Evolutionary conservation across 1,140 invertebrate genomes (phyloP), one percentile per base, ranked within the genome.

Genomic region (Nasonia giraulti): DNA sequence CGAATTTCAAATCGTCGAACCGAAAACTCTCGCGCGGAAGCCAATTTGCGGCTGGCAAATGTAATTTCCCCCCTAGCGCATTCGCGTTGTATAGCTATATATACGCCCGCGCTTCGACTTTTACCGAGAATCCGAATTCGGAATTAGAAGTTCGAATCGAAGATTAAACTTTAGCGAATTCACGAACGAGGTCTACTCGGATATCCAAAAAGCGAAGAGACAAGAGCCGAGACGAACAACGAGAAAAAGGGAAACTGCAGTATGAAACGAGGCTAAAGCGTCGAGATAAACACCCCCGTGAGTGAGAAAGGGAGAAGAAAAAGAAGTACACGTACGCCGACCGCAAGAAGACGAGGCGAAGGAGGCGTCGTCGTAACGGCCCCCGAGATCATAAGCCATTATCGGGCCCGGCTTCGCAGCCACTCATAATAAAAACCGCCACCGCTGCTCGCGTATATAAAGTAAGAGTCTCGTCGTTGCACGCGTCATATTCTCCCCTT

Each of bases 311-410:
- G 7, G 23, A 62, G 33, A 17, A 55, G 27, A 33, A 11, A 74
- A n/a, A n/a, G 6, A n/a, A 5, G 20, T 7, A 62, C 4, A n/a
- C 5, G 27, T 27, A 17, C 20, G 17, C 17, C 55, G 6, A 62
- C 55, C 55, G 20, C 55, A 62, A 62, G 55, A 62, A 27, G 27
- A 27, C 27, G 27, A 27, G 27, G 27, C 27, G 27, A 27, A n/a
- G 80, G 27, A 27, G 69, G 66, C 37, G 33, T 37, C 37, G 33
- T 79, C 20, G 40, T 73, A 81, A 81, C 80, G 44, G 50, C 80
- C 27, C 27, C 69, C 69, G 33, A 82, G 80, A 82, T 82, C 80
- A 82, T 75, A 82, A 62, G 80, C 71, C 47, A 62, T 82, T 82
- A 82, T 82, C 80, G 80, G 33, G 50, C 71, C 73, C 31, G 73